Conservation (phyloP, 2,797 vertebrate genomes). For the Pteropus rufus region DNA sequence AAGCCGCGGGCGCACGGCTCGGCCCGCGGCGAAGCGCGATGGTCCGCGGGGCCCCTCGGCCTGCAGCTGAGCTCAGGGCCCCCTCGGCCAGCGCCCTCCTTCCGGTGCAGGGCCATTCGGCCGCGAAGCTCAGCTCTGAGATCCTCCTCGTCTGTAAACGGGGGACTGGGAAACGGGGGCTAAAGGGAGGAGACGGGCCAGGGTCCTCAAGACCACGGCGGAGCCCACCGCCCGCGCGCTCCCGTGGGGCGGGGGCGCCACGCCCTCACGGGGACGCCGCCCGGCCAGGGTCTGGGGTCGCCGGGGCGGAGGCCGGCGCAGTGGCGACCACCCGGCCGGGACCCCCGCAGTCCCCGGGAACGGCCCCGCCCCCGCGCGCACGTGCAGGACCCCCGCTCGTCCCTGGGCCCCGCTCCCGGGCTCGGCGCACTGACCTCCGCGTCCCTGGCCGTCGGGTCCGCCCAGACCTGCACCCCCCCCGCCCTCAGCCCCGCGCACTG, state of each 20-base stretch:
- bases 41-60: not conserved
- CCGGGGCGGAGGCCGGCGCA: not conserved
- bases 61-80: not conserved
- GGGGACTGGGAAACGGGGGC: not conserved
- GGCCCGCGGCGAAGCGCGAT: not conserved
- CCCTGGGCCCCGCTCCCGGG: accelerated
- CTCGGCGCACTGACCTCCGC: not conserved
- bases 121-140: not conserved
- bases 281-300: not conserved
- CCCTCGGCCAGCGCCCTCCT: too few relatives aligned
- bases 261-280: not conserved
- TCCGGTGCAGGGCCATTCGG: too few relatives aligned
- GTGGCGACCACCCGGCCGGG: not conserved
- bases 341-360: too few relatives aligned
- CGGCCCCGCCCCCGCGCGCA: not conserved
- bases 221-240: not conserved
- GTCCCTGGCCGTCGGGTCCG: accelerated
- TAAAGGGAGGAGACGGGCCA: not conserved
- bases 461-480: not conserved
- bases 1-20: not conserved
- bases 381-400: not conserved
- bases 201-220: not conserved
- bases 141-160: not conserved
- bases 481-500: not conserved
- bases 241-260: not conserved